phyloP scores from a whole-genome alignment of 2,797 vertebrate species.

The Pogonophryne albipinna region DNA sequence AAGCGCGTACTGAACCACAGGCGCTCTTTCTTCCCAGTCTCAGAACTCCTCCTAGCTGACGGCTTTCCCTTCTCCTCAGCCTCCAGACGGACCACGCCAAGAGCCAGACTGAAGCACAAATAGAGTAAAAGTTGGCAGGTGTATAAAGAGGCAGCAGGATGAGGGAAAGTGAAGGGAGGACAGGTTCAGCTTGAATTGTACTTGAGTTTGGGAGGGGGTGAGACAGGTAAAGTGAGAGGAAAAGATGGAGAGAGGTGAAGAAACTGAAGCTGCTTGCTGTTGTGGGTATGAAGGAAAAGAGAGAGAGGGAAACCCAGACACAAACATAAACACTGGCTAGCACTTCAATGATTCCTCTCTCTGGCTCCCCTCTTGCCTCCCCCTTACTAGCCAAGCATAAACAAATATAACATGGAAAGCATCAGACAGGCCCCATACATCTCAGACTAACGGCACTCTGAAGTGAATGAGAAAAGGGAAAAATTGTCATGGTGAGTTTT shows the following conservation, averaged over 20 bases:
- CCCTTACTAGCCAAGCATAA: constrained; percentile 62
- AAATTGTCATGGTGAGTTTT: constrained; percentile 44
- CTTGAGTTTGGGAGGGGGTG: constrained; percentile 24
- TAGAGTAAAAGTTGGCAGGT: constrained; percentile 74
- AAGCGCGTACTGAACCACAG: constrained; percentile 58
- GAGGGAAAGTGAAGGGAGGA: constrained; percentile 27
- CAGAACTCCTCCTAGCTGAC: constrained; percentile 66
- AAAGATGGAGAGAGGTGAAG: constrained; percentile 26
- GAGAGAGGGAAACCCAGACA: constrained; percentile 77
- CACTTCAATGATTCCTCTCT: constrained; percentile 78
- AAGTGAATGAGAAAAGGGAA: constrained; percentile 54
- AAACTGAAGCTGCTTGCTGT: constrained; percentile 65
- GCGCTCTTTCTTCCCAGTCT: constrained; percentile 60
- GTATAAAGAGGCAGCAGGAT: constrained; percentile 54
- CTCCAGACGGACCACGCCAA: constrained; percentile 65
- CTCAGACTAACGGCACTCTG: constrained; percentile 45
- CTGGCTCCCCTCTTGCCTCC: constrained; percentile 38
- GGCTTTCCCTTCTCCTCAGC: constrained; percentile 66
- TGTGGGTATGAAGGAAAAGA: constrained; percentile 65
- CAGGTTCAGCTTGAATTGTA: constrained; percentile 39
- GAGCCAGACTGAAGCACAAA: constrained; percentile 80
- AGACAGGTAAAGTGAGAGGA: constrained; percentile 34
- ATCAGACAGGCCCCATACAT: constrained; percentile 60
- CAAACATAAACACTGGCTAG: constrained; percentile 82
- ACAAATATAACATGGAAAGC: constrained; percentile 77